Evolutionary conservation across 2,797 vertebrate genomes (phyloP).

Genomic region (Sebastes matsubarae): DNA sequence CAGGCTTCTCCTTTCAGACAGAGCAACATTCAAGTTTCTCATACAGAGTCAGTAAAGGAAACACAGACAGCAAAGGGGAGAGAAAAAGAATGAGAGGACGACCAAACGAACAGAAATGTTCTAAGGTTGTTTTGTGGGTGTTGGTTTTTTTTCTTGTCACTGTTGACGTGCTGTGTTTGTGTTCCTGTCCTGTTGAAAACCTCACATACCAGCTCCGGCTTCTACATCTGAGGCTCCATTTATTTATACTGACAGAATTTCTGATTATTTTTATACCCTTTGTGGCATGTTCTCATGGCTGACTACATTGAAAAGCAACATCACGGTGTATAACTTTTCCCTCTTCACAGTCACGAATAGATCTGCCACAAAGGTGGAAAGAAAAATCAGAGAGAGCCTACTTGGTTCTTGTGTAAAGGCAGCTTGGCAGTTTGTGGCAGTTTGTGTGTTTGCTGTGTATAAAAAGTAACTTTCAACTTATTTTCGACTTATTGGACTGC

Average conservation of each 20-base stretch:
- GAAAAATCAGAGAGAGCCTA: neutral
- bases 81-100: neutral
- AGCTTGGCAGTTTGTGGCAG: neutral
- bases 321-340: neutral
- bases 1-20: slow-evolving; percentile 3
- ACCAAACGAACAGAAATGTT: slow-evolving; percentile 22
- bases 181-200: slow-evolving; percentile 24
- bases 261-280: slow-evolving; percentile 25
- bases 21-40: slow-evolving; percentile 10
- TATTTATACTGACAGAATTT: slow-evolving; percentile 28
- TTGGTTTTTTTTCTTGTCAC: slow-evolving; percentile 14
- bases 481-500: neutral
- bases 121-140: slow-evolving; percentile 8
- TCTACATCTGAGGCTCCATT: slow-evolving; percentile 16
- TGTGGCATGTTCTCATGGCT: slow-evolving; percentile 6
- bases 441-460: neutral
- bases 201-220: slow-evolving; percentile 11
- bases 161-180: slow-evolving; percentile 27
- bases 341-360: slow-evolving; percentile 7
- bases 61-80: neutral
- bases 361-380: neutral
- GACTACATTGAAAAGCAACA: slow-evolving; percentile 5
- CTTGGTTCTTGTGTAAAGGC: neutral
- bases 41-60: slow-evolving; percentile 7
- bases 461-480: neutral